These are phyloP conservation scores for Telmatochromis sp. DNA, from an alignment of 2,113 vertebrate genomes.

Conservation along the genomic window DNA sequence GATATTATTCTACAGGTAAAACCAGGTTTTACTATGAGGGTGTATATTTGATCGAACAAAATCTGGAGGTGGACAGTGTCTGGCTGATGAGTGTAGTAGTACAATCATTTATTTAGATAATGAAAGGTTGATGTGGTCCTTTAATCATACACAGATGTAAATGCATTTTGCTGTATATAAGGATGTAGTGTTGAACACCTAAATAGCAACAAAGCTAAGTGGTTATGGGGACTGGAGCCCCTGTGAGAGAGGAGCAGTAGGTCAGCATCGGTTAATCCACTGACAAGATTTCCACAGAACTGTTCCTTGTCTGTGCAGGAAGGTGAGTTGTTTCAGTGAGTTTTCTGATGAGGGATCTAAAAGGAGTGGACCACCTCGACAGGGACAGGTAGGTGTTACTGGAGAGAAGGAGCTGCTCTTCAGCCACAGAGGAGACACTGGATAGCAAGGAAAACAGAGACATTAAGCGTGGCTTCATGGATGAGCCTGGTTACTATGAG, in stretches of 20 bases:
- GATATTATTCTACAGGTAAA: background rate
- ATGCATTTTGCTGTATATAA: background rate
- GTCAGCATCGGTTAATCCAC: background rate
- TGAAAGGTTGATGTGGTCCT: background rate
- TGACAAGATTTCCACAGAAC: background rate
- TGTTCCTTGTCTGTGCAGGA: background rate
- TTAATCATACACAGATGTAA: background rate
- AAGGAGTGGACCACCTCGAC: background rate
- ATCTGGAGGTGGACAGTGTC: background rate
- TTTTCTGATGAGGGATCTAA: background rate
- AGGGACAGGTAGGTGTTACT: background rate
- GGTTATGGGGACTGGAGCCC: background rate
- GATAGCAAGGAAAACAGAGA: background rate
- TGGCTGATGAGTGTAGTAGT: background rate
- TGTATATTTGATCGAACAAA: background rate
- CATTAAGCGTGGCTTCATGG: background rate
- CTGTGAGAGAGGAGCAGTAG: background rate
- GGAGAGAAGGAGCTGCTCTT: background rate
- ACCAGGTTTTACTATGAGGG: background rate
- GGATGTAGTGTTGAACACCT: background rate
- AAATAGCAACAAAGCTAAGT: background rate
- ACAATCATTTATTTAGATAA: background rate
- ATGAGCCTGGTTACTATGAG: background rate
- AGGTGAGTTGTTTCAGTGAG: background rate
- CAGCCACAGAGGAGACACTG: background rate